Evolutionary conservation across 2,888 invertebrate species (phyloP).

Genomic region (Cataglyphis cursor): DNA sequence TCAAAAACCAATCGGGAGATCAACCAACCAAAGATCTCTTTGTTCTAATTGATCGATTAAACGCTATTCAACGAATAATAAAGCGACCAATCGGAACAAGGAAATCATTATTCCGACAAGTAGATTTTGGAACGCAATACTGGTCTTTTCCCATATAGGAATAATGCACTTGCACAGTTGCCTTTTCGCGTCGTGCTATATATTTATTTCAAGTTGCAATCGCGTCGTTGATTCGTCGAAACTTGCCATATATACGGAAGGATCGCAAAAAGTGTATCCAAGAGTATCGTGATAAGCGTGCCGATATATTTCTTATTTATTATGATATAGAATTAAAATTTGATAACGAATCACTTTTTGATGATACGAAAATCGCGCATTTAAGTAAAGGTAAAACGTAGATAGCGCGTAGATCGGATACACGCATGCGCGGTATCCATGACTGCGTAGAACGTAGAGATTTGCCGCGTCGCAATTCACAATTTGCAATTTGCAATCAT

Average conservation of each 20-base stretch:
- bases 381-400: background rate
- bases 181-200: too few relatives aligned
- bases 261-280: background rate
- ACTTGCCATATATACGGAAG: background rate
- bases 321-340: background rate
- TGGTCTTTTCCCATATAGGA: too few relatives aligned
- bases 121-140: too few relatives aligned
- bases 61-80: too few relatives aligned
- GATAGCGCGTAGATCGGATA: background rate
- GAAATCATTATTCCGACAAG: too few relatives aligned
- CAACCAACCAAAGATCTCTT: background rate
- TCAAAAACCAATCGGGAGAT: too few relatives aligned
- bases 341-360: background rate
- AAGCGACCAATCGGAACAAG: too few relatives aligned
- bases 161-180: background rate
- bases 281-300: background rate
- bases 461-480: too few relatives aligned
- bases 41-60: too few relatives aligned
- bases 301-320: background rate
- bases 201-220: background rate
- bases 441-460: background rate
- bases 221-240: background rate
- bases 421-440: constrained; percentile 16
- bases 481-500: background rate
- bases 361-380: background rate